phyloP scores from a whole-genome alignment of 2,797 vertebrate genomes.

The Chaetodon trifasciatus region DNA sequence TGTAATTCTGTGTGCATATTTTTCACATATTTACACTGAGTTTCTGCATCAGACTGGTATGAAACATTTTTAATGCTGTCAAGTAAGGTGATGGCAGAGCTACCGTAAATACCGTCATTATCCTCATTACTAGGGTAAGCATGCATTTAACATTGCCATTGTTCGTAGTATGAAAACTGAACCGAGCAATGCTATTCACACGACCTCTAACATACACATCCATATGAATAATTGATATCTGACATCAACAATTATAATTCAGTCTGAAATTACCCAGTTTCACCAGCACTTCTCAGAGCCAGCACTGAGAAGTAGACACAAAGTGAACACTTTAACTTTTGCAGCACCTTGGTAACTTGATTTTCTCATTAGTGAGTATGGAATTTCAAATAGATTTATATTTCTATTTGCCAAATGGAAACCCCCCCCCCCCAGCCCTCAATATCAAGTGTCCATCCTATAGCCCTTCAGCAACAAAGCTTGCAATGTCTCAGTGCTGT shows the following conservation, averaged over 20 bases:
- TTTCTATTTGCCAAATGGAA: conserved; percentile 24
- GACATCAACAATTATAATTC: conserved; percentile 14
- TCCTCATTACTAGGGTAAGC: conserved; percentile 47
- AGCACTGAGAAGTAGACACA: conserved; percentile 4
- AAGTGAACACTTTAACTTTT: background rate
- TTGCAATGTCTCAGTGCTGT: conserved; percentile 34
- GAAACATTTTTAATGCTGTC: conserved; percentile 13
- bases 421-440: conserved; percentile 5
- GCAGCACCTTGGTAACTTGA: conserved; percentile 26
- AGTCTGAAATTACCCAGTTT: conserved; percentile 8
- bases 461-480: conserved; percentile 27
- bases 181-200: conserved; percentile 15
- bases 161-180: background rate
- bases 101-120: conserved; percentile 33
- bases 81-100: conserved; percentile 10
- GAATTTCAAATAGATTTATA: conserved; percentile 36
- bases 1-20: conserved; percentile 1
- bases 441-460: conserved; percentile 34
- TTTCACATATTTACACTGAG: background rate
- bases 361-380: conserved; percentile 26
- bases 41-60: conserved; percentile 10
- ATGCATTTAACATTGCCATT: conserved; percentile 33
- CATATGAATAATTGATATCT: background rate
- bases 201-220: background rate
- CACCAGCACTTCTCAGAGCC: background rate